Conservation (phyloP, 2,113 vertebrate genomes). For the Thamnophis sirtalis region DNA sequence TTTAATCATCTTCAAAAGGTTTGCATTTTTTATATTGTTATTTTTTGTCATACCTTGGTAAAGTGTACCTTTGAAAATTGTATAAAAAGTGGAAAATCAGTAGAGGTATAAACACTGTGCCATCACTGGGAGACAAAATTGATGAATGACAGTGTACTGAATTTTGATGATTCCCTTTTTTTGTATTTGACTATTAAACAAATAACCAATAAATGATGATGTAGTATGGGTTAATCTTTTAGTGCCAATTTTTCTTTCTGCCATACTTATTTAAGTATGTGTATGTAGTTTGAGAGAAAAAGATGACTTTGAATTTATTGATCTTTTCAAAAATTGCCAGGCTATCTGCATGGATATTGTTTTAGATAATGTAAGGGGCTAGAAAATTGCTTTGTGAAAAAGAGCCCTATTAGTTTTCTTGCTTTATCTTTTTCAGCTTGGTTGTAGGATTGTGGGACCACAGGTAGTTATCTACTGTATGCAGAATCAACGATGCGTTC, state of each 20-base stretch:
- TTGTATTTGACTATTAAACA: neutral
- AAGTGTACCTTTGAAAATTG: neutral
- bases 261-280: neutral
- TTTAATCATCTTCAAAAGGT: conserved; percentile 91
- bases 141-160: neutral
- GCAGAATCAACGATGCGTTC: conserved; percentile 84
- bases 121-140: neutral
- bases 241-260: neutral
- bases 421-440: conserved; percentile 69
- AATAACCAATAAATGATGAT: neutral
- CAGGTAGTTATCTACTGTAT: conserved; percentile 91
- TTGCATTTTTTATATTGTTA: conserved; percentile 18
- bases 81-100: fast-evolving
- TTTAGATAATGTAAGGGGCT: neutral
- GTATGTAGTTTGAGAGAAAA: neutral
- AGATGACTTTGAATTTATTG: neutral
- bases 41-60: neutral
- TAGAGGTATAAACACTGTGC: neutral
- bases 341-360: neutral
- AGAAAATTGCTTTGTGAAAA: neutral
- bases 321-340: neutral
- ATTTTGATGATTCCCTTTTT: fast-evolving
- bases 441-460: conserved; percentile 91
- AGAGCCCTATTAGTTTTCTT: neutral
- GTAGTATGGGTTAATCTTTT: neutral